phyloP scores from a whole-genome alignment of 2,888 invertebrate species.

The Muscina levida region DNA sequence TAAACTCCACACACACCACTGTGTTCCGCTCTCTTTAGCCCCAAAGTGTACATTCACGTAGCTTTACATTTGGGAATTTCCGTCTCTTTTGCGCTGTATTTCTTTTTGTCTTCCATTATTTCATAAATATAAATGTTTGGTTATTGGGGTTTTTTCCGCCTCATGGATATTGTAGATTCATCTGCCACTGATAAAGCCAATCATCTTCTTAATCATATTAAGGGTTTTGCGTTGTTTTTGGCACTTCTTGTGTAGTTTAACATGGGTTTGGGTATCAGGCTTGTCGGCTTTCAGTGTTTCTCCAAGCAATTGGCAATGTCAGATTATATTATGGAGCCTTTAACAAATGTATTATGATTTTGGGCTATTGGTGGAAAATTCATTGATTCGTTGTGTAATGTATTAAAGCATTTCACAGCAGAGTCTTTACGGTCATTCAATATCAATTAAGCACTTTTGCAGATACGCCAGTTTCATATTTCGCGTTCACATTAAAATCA shows the following conservation, averaged over 20 bases:
- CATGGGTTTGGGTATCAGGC: neutral
- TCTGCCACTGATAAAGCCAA: constrained; percentile 35
- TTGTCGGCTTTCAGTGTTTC: neutral
- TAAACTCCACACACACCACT: too few relatives aligned
- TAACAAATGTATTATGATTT: too few relatives aligned
- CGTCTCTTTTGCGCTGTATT: neutral
- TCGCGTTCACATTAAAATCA: constrained; percentile 7
- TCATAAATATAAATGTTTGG: constrained; percentile 11
- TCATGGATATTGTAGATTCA: constrained; percentile 14
- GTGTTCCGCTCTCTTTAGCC: neutral
- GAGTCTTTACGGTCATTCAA: constrained; percentile 1
- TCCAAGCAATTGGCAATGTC: constrained; percentile 7
- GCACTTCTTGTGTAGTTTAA: constrained; percentile 4
- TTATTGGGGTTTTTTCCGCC: neutral
- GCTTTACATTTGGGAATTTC: constrained; percentile 28
- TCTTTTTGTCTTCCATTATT: neutral
- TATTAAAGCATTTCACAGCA: neutral
- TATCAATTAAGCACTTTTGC: constrained; percentile 6
- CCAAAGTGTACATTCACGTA: constrained; percentile 15
- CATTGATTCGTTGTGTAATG: neutral
- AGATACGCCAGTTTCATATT: too few relatives aligned
- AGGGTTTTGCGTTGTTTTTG: constrained; percentile 20
- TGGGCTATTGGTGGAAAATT: neutral
- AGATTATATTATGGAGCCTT: constrained; percentile 2
- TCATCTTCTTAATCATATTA: constrained; percentile 35